Evolutionary conservation across 35 echinoderm and acorn worm species (phyloP).

Genomic region (Apostichopus californicus): DNA sequence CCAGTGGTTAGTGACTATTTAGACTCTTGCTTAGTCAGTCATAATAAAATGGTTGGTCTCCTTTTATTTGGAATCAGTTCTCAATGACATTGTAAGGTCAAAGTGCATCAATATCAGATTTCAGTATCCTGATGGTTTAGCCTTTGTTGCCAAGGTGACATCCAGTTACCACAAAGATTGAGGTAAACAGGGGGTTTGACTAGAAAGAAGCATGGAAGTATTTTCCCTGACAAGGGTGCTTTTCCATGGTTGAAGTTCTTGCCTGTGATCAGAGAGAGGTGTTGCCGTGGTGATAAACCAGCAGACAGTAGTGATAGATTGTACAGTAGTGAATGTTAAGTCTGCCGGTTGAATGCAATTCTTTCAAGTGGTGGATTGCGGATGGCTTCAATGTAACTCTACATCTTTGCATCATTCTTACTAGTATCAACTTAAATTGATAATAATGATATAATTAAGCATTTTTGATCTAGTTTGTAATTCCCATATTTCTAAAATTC

Average conservation of each 20-base stretch:
- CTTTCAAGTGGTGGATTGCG: too few relatives aligned
- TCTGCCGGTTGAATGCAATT: background rate
- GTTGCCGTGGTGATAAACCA: too few relatives aligned
- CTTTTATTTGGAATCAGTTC: background rate
- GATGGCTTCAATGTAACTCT: background rate
- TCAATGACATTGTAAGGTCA: conserved; percentile 23
- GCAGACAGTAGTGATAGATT: background rate
- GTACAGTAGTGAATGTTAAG: background rate
- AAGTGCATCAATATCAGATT: conserved; percentile 3
- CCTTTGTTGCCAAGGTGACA: conserved; percentile 23
- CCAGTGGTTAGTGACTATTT: background rate
- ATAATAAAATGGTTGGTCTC: background rate
- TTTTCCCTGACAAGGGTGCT: background rate
- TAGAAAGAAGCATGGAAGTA: background rate
- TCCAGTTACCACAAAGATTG: background rate
- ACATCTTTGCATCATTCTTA: background rate
- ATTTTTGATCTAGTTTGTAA: too few relatives aligned
- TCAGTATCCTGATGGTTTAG: background rate
- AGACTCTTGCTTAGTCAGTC: background rate
- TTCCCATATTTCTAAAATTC: too few relatives aligned
- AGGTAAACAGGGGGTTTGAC: background rate
- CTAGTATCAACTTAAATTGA: background rate
- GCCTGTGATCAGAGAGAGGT: background rate
- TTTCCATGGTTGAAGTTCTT: background rate
- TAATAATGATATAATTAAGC: too few relatives aligned